A percentile compares a stretch with the other conserved stretches of the same genome.
Conservation (phyloP, 2,888 invertebrate species). For the Taenaris catops region DNA sequence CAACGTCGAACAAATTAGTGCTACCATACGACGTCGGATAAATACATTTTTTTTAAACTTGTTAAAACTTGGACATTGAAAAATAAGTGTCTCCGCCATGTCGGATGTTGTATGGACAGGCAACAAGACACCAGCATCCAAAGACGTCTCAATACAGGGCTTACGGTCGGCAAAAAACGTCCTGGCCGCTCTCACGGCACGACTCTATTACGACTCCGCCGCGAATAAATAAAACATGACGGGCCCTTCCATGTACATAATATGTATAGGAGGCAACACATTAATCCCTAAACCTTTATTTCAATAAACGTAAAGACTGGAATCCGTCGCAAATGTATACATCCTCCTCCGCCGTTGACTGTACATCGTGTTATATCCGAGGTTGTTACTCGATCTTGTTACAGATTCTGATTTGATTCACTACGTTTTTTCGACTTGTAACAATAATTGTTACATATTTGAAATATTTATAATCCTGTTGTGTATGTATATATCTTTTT, state of each 20-base stretch:
- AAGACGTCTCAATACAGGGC: conserved; percentile 73
- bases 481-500: no score
- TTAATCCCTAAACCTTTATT: conserved; percentile 24
- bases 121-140: conserved; percentile 75
- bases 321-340: conserved; percentile 11
- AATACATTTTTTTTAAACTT: conserved; percentile 14
- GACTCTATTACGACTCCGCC: conserved; percentile 75
- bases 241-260: conserved; percentile 71
- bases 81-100: conserved; percentile 68
- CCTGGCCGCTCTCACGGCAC: conserved; percentile 72
- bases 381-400: conserved; percentile 71
- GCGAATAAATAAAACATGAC: conserved; percentile 79
- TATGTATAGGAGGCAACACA: conserved; percentile 26
- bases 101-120: conserved; percentile 65
- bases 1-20: conserved; percentile 3
- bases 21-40: conserved; percentile 1
- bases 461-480: conserved; percentile 21
- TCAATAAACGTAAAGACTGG: conserved; percentile 19
- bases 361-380: conserved; percentile 29
- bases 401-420: conserved; percentile 64
- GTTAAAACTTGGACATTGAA: conserved; percentile 45
- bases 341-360: conserved; percentile 7
- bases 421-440: conserved; percentile 34
- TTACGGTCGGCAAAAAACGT: conserved; percentile 70
- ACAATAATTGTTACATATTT: conserved; percentile 20